phyloP scores from a whole-genome alignment of 2,888 invertebrate species.

The Drosophila picticornis region DNA sequence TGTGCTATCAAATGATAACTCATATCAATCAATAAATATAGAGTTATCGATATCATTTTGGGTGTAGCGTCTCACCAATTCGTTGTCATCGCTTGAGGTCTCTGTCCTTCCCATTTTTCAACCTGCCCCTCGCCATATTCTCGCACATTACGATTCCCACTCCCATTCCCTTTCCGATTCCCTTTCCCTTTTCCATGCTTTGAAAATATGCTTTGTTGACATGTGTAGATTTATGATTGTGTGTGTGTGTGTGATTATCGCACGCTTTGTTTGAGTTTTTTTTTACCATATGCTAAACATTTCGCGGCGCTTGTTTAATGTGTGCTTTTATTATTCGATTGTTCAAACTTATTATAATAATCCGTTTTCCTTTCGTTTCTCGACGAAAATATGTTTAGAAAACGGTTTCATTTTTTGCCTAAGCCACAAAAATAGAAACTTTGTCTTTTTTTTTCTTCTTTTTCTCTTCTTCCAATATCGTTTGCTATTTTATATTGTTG shows the following conservation, averaged over 20 bases:
- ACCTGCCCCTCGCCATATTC: background rate
- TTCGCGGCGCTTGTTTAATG: constrained; percentile 55
- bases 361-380: constrained; percentile 66
- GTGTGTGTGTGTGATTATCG: constrained; percentile 53
- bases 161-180: constrained; percentile 18
- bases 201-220: constrained; percentile 58
- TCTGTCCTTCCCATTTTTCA: background rate
- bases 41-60: background rate
- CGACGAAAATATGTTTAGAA: constrained; percentile 72
- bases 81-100: constrained; percentile 1
- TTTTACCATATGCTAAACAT: constrained; percentile 67
- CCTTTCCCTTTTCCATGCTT: constrained; percentile 48
- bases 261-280: constrained; percentile 59
- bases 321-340: constrained; percentile 55
- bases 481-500: constrained; percentile 35
- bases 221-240: constrained; percentile 43
- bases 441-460: constrained; percentile 23
- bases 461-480: constrained; percentile 4
- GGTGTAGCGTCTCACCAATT: constrained; percentile 21
- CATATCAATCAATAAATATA: background rate
- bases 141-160: constrained; percentile 7
- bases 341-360: constrained; percentile 50
- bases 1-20: background rate
- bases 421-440: constrained; percentile 55
- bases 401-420: constrained; percentile 69